Percentiles rank a stretch among this genome's conserved stretches.
These are phyloP conservation scores for Papilio polyxenes DNA, from an alignment of 1,140 invertebrate genomes.

Conservation along the genomic window DNA sequence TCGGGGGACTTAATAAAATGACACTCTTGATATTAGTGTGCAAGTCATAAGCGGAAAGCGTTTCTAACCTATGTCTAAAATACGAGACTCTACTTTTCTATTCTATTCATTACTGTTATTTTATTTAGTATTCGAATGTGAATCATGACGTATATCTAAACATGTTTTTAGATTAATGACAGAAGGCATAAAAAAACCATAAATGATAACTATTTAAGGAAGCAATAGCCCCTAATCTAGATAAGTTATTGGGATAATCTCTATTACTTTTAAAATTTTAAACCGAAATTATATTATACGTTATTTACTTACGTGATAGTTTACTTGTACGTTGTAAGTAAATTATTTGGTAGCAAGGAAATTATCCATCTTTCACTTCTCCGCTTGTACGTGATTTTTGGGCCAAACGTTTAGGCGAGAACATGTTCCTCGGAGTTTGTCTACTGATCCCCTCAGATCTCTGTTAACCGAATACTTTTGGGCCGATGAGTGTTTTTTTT, in stretches of 20 bases:
- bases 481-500: constrained; percentile 57
- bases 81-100: no score
- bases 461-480: constrained; percentile 63
- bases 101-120: no score
- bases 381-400: constrained; percentile 13
- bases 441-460: constrained; percentile 61
- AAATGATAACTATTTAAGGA: no score
- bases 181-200: no score
- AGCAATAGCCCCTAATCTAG: no score
- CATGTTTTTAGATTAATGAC: no score
- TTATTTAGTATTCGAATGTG: no score
- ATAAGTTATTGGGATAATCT: background rate
- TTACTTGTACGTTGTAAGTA: background rate
- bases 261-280: background rate
- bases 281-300: background rate
- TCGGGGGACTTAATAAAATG: constrained; percentile 73
- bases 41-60: constrained; percentile 44
- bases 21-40: constrained; percentile 46
- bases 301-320: background rate
- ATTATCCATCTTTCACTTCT: background rate
- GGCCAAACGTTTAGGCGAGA: constrained; percentile 49
- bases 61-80: background rate
- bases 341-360: background rate
- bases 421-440: constrained; percentile 56
- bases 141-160: no score